Evolutionary conservation across 2,888 invertebrate genomes (phyloP), one percentile per base, ranked within the genome.

Genomic region (Cylindroiulus punctatus): DNA sequence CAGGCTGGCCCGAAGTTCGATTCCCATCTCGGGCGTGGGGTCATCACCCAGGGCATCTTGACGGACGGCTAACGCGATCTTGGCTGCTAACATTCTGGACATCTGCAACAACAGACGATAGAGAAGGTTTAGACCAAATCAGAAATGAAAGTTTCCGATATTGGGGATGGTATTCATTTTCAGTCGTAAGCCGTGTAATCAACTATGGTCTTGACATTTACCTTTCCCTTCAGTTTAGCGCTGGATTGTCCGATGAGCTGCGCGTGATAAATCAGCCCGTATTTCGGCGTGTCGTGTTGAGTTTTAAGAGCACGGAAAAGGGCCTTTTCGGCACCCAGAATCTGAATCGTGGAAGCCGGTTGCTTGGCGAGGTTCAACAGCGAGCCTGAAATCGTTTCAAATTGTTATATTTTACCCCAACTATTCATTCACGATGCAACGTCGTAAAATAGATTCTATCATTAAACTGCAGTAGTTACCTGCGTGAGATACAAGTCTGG

Each of bases 251-350:
- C 97, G 10, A 99, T 95, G 26, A 99, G 91, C 89, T 96, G 96
- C 0, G 99, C 95, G 90, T 99, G 99, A 91, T 98, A 99, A 88
- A 99, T 97, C 81, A 99, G 92, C 92, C 99, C 99, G 91, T 99
- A 99, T 90, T 99, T 99, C 0, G 99, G 99, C 0, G 99, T 99
- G 90, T 99, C 98, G 90, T 97, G 96, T 90, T 98, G 98, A 0
- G 98, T 97, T 91, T 99, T 99, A 26, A 99, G 92, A 0, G 99
- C 99, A 88, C 99, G 93, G 92, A 99, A 99, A 17, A 99, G 92
- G 0, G 99, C 99, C 90, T 99, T 99, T 90, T 99, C 99, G 0
- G 99, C 99, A 88, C 99, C 99, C 87, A 99, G 94, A 89, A 99
- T 98, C 92, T 99, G 99, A 8, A 99, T 93, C 0, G 99, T 99